Conservation (phyloP, 2,113 vertebrate genomes). For the Menidia beryllina region DNA sequence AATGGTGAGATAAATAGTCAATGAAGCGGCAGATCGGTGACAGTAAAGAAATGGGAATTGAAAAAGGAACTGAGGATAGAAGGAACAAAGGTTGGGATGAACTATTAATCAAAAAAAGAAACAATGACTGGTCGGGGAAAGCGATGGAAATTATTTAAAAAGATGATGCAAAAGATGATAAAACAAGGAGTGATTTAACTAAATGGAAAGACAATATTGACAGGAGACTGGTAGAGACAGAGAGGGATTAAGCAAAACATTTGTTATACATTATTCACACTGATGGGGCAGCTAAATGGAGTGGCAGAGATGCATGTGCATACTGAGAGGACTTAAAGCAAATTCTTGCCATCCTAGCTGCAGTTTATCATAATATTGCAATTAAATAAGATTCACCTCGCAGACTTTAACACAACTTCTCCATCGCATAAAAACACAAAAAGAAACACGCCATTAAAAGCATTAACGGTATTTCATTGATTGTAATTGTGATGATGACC, state of each 20-base stretch:
- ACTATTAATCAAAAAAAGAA: neutral
- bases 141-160: neutral
- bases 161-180: neutral
- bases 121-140: neutral
- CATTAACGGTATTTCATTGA: too few relatives aligned
- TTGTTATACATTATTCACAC: conserved; percentile 70
- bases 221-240: conserved; percentile 19
- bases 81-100: neutral
- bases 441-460: neutral
- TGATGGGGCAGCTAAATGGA: conserved; percentile 60
- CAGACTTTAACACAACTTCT: too few relatives aligned
- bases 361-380: conserved; percentile 7
- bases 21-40: conserved; percentile 22
- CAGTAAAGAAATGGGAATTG: neutral
- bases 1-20: conserved; percentile 20
- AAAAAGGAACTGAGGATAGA: neutral
- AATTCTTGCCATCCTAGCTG: conserved; percentile 56
- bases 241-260: conserved; percentile 34
- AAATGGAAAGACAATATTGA: conserved; percentile 25
- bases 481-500: neutral
- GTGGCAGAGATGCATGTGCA: conserved; percentile 73
- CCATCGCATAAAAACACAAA: neutral
- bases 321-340: conserved; percentile 70
- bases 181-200: conserved; percentile 12
- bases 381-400: neutral